Evolutionary conservation across 1,140 invertebrate species (phyloP).

Genomic region (Adoxophyes honmai): DNA sequence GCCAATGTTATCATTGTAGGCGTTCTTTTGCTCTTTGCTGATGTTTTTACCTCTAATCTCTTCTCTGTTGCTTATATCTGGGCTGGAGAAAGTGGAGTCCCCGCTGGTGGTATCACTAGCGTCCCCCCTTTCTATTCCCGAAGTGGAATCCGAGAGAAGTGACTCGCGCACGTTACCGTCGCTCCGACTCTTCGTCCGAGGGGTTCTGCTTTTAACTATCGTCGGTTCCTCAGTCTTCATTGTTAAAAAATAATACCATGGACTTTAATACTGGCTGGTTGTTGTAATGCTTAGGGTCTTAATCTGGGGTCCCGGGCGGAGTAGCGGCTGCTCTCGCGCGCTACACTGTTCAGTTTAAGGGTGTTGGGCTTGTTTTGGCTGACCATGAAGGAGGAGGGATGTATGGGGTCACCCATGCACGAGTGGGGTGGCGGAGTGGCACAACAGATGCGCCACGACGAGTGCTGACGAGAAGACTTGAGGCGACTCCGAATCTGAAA

Average conservation of each 20-base stretch:
- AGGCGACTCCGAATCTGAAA: slow-evolving; percentile 1
- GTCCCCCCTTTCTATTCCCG: slow-evolving; percentile 60
- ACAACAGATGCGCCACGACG: slow-evolving; percentile 27
- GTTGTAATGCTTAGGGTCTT: slow-evolving; percentile 52
- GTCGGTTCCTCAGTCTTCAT: slow-evolving; percentile 51
- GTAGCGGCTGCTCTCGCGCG: slow-evolving; percentile 63
- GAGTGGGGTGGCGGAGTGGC: slow-evolving; percentile 26
- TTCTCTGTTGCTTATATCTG: slow-evolving; percentile 50
- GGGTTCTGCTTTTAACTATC: slow-evolving; percentile 39
- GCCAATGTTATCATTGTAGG: background rate
- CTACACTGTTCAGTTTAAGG: slow-evolving; percentile 64
- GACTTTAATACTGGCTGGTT: slow-evolving; percentile 50
- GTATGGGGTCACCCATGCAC: slow-evolving; percentile 50
- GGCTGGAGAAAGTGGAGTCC: slow-evolving; percentile 55
- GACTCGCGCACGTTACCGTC: slow-evolving; percentile 50
- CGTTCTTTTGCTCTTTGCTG: background rate
- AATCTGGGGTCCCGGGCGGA: slow-evolving; percentile 72
- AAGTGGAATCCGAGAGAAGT: slow-evolving; percentile 60
- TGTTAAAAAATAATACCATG: slow-evolving; percentile 36
- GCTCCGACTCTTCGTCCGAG: slow-evolving; percentile 28
- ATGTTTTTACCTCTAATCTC: slow-evolving; percentile 14
- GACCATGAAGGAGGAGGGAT: slow-evolving; percentile 59
- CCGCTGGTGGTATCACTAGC: slow-evolving; percentile 48
- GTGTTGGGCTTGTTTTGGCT: slow-evolving; percentile 65
- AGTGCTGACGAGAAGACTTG: background rate